Evolutionary conservation across 2,888 invertebrate species (phyloP).

Genomic region (Pinctada fucata): DNA sequence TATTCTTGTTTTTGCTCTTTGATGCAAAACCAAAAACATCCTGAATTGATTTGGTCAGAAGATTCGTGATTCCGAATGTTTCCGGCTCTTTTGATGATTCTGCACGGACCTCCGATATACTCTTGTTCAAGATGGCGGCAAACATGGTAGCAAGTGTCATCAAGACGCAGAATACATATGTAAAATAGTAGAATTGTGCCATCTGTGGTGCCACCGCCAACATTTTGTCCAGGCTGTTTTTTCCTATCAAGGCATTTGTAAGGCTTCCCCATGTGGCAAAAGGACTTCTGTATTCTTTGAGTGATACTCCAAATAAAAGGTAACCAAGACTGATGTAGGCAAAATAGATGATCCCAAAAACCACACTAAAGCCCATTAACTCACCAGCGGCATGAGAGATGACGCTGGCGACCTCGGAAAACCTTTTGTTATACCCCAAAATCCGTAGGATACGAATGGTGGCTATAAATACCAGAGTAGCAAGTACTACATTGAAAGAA

Average conservation of each 20-base stretch:
- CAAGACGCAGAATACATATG: slow-evolving; percentile 60
- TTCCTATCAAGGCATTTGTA: slow-evolving; percentile 70
- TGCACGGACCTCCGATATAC: slow-evolving; percentile 51
- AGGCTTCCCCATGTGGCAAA: slow-evolving; percentile 74
- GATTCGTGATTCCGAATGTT: slow-evolving; percentile 32
- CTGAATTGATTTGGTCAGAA: slow-evolving; percentile 23
- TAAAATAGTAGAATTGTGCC: slow-evolving; percentile 60
- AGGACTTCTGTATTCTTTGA: slow-evolving; percentile 70
- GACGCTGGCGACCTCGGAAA: slow-evolving; percentile 77
- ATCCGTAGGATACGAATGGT: slow-evolving; percentile 66
- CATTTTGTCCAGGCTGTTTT: slow-evolving; percentile 56
- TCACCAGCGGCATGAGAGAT: slow-evolving; percentile 73
- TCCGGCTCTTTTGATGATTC: slow-evolving; percentile 37
- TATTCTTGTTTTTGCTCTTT: slow-evolving; percentile 3
- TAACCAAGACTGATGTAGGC: slow-evolving; percentile 72
- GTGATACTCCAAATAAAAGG: slow-evolving; percentile 68
- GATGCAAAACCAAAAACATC: slow-evolving; percentile 27
- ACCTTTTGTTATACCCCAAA: slow-evolving; percentile 78
- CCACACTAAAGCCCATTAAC: slow-evolving; percentile 75
- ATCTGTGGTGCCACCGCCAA: slow-evolving; percentile 50
- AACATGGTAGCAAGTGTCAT: slow-evolving; percentile 64
- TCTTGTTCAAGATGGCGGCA: slow-evolving; percentile 62
- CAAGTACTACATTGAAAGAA: slow-evolving; percentile 56
- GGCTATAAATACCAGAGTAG: slow-evolving; percentile 55
- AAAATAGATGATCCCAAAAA: slow-evolving; percentile 74